phyloP scores from a whole-genome alignment of 2,113 vertebrate genomes.

The Sylvietta virens region DNA sequence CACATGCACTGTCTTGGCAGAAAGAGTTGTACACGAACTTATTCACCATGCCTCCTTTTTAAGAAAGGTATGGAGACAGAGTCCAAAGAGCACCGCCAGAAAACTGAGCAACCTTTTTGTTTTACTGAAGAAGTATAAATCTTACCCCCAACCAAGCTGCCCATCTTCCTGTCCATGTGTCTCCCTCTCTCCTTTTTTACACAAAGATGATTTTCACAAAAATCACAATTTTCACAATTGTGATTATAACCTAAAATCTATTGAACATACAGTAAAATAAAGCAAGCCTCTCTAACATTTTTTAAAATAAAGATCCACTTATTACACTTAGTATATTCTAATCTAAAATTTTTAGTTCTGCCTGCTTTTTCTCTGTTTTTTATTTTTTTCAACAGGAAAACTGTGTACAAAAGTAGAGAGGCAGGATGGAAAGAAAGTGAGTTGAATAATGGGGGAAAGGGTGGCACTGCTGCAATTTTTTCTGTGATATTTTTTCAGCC shows the following conservation, averaged over 20 bases:
- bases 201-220: too few relatives aligned
- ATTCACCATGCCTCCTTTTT: conserved; percentile 50
- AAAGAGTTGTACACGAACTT: conserved; percentile 57
- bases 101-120: conserved; percentile 3
- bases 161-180: not conserved
- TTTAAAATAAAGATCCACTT: not conserved
- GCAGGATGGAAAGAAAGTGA: not conserved
- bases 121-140: not conserved
- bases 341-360: not conserved
- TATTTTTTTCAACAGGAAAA: not conserved
- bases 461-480: not conserved
- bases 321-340: not conserved
- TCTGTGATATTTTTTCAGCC: not conserved
- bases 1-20: conserved; percentile 53
- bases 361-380: not conserved
- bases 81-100: conserved; percentile 18
- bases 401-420: not conserved
- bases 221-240: too few relatives aligned
- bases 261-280: conserved; percentile 11
- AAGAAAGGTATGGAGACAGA: conserved; percentile 8
- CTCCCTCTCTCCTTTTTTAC: rapidly evolving
- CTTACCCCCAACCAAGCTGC: not conserved
- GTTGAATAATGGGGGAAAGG: not conserved
- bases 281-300: not conserved
- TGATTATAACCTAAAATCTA: not conserved